Base-by-base conservation (phyloP, 2,797 vertebrate genomes). In the Pteropus rufus region DNA sequence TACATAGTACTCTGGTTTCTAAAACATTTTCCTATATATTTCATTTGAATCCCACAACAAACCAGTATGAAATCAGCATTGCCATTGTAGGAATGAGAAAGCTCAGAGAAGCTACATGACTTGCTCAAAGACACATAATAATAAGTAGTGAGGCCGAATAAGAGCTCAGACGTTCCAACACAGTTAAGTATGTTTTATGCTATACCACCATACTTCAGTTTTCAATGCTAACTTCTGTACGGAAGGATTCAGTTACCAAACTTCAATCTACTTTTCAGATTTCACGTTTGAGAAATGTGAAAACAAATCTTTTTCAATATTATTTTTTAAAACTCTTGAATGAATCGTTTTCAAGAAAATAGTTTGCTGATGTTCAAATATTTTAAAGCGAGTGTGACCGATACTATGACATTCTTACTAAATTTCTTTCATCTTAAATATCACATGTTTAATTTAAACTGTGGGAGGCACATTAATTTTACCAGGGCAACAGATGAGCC, bases 401-500 rank as follows among this genome's bases (percentile, higher is more conserved):
- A 52, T 87, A 97, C 85, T 83, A n/a, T 97, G 87, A 83, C 94
- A 34, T 94, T 73, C 89, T 93, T 94, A 41, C 84, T 90, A 76
- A 95, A 95, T 94, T 96, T 98, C 89, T 97, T 97, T 93, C 91
- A 75, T 97, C 98, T 97, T 98, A 75, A 98, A 65, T 97, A 93
- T 98, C 97, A 95, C 97, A 89, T 98, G 96, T 98, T 98, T 98
- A 84, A 98, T 98, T 98, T 98, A 96, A 98, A 98, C 97, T 96
- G 23, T 94, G 81, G 94, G 97, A 97, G 97, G 95, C 97, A 98
- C 98, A 92, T 98, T 98, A 98, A 98, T 98, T 98, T 99, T 98
- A 98, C 98, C 97, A 98, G 98, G 98, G 98, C 98, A 98, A 98
- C 98, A 98, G 98, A 99, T 98, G 98, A 99, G 98, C 97, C 97